Percentiles rank a stretch among this genome's conserved stretches.
These are phyloP conservation scores for Noctua janthina DNA, from an alignment of 2,888 invertebrate species.

Conservation along the genomic window DNA sequence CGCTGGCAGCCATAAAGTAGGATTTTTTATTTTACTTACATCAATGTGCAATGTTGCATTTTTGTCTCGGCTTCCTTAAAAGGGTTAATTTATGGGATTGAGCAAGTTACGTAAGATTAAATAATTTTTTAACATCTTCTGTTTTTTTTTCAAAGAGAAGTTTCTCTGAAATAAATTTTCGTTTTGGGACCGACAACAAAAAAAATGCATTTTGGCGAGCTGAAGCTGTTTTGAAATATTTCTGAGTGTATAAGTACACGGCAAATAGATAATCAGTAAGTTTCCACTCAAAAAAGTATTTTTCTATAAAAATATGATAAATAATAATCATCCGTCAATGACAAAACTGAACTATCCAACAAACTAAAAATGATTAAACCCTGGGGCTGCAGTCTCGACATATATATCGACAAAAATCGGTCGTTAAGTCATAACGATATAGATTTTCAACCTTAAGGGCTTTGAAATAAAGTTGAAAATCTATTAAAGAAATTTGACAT, in stretches of 20 bases:
- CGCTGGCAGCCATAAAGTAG: neutral
- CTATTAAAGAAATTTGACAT: too few relatives aligned
- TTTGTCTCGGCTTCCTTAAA: neutral
- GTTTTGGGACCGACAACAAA: neutral
- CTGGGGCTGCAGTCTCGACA: too few relatives aligned
- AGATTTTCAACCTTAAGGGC: too few relatives aligned
- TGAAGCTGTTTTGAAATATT: neutral
- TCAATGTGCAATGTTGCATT: conserved; percentile 31
- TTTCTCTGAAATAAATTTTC: neutral
- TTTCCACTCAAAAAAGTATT: neutral
- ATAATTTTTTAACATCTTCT: conserved; percentile 6
- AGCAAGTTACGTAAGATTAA: neutral
- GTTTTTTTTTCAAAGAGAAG: neutral
- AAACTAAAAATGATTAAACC: neutral
- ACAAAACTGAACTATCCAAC: neutral
- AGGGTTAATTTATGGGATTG: conserved; percentile 21
- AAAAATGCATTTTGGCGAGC: neutral
- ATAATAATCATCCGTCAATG: neutral
- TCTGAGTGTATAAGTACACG: neutral
- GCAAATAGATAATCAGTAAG: neutral
- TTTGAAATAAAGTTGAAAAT: too few relatives aligned
- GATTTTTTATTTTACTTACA: conserved; percentile 24
- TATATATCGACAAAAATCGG: too few relatives aligned
- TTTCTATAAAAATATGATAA: neutral
- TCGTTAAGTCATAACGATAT: too few relatives aligned